Base-by-base conservation (phyloP, 2,797 vertebrate species). In the Neosilurus mollespiculum region DNA sequence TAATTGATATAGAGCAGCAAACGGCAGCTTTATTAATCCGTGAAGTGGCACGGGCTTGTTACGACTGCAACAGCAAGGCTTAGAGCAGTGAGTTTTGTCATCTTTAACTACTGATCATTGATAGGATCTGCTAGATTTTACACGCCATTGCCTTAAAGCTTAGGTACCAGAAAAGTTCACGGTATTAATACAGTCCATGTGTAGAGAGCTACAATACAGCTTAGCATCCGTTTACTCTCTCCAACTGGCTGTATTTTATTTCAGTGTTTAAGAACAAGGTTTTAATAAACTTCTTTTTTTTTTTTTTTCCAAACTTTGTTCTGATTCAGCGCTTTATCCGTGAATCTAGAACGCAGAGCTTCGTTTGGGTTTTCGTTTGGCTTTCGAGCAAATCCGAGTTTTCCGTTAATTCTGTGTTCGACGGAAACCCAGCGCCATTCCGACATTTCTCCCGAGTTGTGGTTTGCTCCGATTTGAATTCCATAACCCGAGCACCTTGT, bases 361-460 rank as follows among this genome's bases (percentile, higher is more conserved):
- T 76, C 77, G 88, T 87, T 87, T 75, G 87, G 92, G 22, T 93
- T 91, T 88, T 82, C 92, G 43, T 92, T 83, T 93, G 93, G 90
- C 92, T 93, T 30, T 92, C 93, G 92, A 94, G 93, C 89, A 88
- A 87, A 75, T 77, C 71, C 72, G 84, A 71, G 80, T 67, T 79
- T 81, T 79, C 73, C 62, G 22, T 88, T 75, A 53, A 43, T 37
- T 59, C 15, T 10, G 22, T 8, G 5, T 72, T 53, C 64, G 81
- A 56, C 86, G 78, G 84, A 85, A 81, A 88, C 69, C 84, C 89
- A 83, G 89, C 91, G 92, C 89, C 90, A 90, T 91, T 86, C 86
- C 65, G 82, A 83, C 65, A 64, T 78, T 83, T 64, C 69, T 70
- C 64, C 22, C 16, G 73, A 86, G 75, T 75, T 69, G 79, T 62